Base-by-base conservation (phyloP, 2,888 invertebrate species). In the Eugnorisma glareosa region DNA sequence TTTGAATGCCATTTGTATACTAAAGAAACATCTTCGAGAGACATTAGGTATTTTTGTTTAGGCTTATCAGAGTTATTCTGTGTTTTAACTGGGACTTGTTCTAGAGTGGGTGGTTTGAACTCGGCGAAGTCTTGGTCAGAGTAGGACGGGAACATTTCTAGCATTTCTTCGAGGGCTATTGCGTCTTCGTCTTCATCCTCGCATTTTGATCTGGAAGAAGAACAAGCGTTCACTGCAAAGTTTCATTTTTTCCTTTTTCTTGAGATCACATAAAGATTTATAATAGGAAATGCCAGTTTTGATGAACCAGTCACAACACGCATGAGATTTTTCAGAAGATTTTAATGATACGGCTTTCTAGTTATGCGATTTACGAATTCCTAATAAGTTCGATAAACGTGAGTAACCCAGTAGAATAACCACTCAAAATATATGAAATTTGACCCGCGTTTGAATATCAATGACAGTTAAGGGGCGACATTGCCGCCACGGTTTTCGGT, bases 41-140 rank as follows among this genome's bases (percentile, higher is more conserved):
- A 95, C 13, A 97, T 93, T 21, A 96, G 86, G 13, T 93, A 90
- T 83, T 90, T 92, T 0, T 87, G 82, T 90, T 95, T 95, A 59
- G 82, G 80, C 21, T 88, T 88, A 79, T 96, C 90, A 0, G 83
- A 24, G 59, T 77, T 86, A 59, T 81, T 87, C 24, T 81, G 90
- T 81, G 86, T 76, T 89, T 93, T 94, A 4, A 93, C 85, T 81
- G 96, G 97, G 71, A 90, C 94, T 86, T 97, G 95, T 86, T 97
- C 97, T 40, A 97, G 87, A 0, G 75, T 95, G 80, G 86, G 94
- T 77, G 91, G 95, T 93, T 90, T 97, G 93, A 98, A 97, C 83
- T 98, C 98, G 0, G 97, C 95, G 92, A 98, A 98, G 91, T 98
- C 98, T 67, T 95, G 92, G 8, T 98, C 97, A 0, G 97, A 96